These are phyloP conservation scores for Saccostrea echinata DNA, from an alignment of 1,140 invertebrate species.

Conservation along the genomic window DNA sequence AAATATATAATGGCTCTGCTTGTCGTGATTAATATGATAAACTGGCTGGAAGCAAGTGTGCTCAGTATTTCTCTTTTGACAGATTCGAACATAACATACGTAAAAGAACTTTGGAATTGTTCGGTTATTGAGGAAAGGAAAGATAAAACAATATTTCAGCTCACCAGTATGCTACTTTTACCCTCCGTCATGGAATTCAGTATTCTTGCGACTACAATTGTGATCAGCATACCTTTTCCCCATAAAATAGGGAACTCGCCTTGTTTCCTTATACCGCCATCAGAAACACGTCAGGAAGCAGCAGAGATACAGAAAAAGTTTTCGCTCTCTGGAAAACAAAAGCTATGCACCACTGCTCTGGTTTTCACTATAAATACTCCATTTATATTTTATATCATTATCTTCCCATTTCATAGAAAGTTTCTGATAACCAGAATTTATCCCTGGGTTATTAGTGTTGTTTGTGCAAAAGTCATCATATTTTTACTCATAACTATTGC, in stretches of 20 bases:
- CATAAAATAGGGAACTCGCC: too few relatives aligned
- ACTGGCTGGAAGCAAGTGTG: neutral
- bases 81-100: neutral
- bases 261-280: neutral
- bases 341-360: neutral
- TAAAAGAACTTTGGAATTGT: neutral
- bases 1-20: neutral
- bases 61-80: neutral
- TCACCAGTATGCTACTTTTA: neutral
- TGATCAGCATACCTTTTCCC: neutral
- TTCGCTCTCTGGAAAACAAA: neutral
- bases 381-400: neutral
- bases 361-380: neutral
- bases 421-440: neutral
- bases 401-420: neutral
- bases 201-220: neutral
- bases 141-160: neutral
- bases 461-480: neutral
- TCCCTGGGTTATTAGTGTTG: neutral
- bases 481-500: neutral
- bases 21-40: neutral
- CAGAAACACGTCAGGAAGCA: neutral
- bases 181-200: neutral
- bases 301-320: neutral
- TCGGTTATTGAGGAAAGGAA: neutral